Percentiles rank a stretch among this genome's conserved stretches.
These are phyloP conservation scores for Harpalus rufipes DNA, from an alignment of 2,888 invertebrate genomes.

Conservation along the genomic window DNA sequence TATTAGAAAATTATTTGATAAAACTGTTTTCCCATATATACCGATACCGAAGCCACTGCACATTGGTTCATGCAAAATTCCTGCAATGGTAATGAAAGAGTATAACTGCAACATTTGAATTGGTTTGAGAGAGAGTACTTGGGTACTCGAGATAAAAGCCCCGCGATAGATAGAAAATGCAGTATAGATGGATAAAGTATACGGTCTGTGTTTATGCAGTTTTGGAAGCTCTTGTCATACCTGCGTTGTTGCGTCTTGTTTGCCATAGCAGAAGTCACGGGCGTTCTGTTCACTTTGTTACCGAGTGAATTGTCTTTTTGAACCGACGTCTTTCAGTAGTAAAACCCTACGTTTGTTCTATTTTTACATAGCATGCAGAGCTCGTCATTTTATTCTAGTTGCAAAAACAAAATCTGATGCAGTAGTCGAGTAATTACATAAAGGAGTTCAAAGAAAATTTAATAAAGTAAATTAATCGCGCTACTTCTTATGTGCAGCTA, in stretches of 20 bases:
- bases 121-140: neutral
- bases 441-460: conserved; percentile 52
- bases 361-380: conserved; percentile 7
- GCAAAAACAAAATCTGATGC: conserved; percentile 47
- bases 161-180: neutral
- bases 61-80: no score
- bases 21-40: no score
- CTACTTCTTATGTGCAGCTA: conserved; percentile 30
- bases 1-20: no score
- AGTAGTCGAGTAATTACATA: conserved; percentile 49
- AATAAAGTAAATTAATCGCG: conserved; percentile 52
- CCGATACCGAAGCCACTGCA: no score
- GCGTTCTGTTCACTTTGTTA: conserved; percentile 29
- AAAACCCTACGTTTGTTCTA: conserved; percentile 30
- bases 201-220: neutral
- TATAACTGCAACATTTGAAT: neutral
- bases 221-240: neutral
- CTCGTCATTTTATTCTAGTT: conserved; percentile 10
- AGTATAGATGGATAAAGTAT: neutral
- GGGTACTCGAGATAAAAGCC: neutral
- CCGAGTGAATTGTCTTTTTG: conserved; percentile 35
- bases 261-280: conserved; percentile 2
- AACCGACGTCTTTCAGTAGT: conserved; percentile 23
- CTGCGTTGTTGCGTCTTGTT: conserved; percentile 8
- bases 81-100: no score